phyloP scores from a whole-genome alignment of 2,113 vertebrate genomes.

The Neodon shergylaensis region DNA sequence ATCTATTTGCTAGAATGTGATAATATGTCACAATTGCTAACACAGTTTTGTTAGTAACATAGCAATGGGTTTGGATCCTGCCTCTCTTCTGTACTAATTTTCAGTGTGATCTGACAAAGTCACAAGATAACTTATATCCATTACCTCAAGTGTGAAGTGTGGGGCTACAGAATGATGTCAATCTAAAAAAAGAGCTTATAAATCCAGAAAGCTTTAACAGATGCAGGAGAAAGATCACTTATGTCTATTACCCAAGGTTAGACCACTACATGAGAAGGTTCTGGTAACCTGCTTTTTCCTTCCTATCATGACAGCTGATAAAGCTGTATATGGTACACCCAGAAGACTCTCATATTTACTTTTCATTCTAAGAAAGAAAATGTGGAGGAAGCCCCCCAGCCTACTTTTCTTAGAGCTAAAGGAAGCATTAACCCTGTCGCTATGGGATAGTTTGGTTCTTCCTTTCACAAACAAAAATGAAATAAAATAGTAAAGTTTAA shows the following conservation, averaged over 20 bases:
- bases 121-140: not conserved
- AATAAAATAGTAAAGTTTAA: constrained; percentile 14
- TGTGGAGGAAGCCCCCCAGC: not conserved
- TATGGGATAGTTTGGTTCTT: not conserved
- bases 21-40: not conserved
- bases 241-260: not conserved
- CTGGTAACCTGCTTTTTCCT: not conserved
- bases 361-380: constrained; percentile 15
- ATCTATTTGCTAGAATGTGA: not conserved
- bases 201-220: not conserved
- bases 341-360: not conserved
- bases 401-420: not conserved
- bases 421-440: not conserved
- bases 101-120: not conserved
- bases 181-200: not conserved
- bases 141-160: not conserved
- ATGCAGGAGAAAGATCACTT: not conserved
- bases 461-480: not conserved
- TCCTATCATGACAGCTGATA: not conserved
- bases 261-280: not conserved
- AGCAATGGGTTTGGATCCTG: not conserved
- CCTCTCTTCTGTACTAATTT: not conserved
- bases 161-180: not conserved
- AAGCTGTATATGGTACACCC: not conserved
- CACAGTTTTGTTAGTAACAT: not conserved